phyloP scores from a whole-genome alignment of 1,140 invertebrate genomes.

The Steinernema feltiae region DNA sequence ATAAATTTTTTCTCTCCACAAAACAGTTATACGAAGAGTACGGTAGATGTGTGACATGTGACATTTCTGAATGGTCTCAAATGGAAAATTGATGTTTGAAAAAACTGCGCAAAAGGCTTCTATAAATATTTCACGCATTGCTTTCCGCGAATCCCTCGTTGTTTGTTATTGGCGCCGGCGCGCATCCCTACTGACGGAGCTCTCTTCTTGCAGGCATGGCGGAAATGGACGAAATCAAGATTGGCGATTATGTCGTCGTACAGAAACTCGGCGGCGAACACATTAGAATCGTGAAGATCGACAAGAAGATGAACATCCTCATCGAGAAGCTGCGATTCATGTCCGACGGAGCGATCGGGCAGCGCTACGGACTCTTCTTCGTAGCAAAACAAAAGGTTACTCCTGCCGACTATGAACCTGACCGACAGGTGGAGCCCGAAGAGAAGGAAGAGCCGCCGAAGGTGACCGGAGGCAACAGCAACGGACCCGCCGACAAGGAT shows the following conservation, averaged over 20 bases:
- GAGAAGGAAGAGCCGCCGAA: not conserved
- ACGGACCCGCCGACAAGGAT: not conserved
- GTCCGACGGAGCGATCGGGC: not conserved
- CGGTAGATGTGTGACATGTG: no score
- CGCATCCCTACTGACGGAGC: no score
- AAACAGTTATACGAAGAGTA: no score
- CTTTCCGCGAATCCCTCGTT: no score
- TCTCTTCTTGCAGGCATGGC: not conserved
- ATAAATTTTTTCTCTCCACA: no score
- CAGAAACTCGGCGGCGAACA: constrained; percentile 13
- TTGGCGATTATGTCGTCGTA: constrained; percentile 1
- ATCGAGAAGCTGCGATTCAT: constrained; percentile 11
- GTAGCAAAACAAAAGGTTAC: not conserved
- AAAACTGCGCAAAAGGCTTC: not conserved
- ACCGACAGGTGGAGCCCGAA: not conserved
- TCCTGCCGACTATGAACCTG: not conserved
- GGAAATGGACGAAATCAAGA: not conserved
- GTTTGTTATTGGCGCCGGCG: no score
- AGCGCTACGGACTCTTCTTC: not conserved
- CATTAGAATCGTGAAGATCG: not conserved
- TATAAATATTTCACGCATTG: not conserved
- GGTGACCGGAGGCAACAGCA: not conserved
- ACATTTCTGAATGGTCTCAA: not conserved
- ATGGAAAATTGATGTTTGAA: not conserved
- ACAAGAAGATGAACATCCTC: not conserved